phyloP scores from a whole-genome alignment of 2,888 invertebrate species.

The Sarcophaga variegata region DNA sequence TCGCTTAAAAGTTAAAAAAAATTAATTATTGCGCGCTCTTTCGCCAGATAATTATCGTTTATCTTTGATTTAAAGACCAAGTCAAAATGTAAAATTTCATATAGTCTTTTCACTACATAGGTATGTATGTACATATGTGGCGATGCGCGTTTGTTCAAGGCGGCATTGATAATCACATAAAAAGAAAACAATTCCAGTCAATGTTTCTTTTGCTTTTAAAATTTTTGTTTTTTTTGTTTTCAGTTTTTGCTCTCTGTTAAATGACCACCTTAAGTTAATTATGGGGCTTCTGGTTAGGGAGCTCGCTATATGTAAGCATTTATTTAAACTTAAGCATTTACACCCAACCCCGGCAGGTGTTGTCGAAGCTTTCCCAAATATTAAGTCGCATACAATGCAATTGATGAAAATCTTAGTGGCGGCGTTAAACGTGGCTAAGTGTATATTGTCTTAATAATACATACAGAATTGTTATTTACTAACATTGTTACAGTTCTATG shows the following conservation, averaged over 20 bases:
- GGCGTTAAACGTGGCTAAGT: neutral
- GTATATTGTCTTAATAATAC: constrained; percentile 3
- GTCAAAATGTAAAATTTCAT: constrained; percentile 69
- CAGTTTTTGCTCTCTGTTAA: constrained; percentile 68
- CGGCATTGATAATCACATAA: constrained; percentile 35
- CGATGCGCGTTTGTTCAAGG: constrained; percentile 13
- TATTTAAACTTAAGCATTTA: constrained; percentile 43
- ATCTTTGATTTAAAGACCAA: constrained; percentile 79
- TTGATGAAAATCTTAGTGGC: neutral
- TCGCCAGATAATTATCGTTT: constrained; percentile 80
- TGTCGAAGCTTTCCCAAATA: neutral
- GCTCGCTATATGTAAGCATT: constrained; percentile 62
- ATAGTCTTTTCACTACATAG: neutral
- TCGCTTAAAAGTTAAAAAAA: constrained; percentile 25
- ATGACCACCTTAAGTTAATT: constrained; percentile 80
- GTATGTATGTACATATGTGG: neutral
- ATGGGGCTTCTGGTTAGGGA: constrained; percentile 78
- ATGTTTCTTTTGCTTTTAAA: constrained; percentile 3
- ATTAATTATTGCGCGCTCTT: constrained; percentile 71
- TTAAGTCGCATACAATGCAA: neutral
- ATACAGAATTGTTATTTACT: constrained; percentile 20
- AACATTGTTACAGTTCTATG: neutral
- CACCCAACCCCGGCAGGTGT: neutral
- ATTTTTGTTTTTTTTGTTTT: neutral
- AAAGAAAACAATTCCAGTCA: neutral